Conservation (phyloP, 2,888 invertebrate genomes). For the Eurytoma adleriae region DNA sequence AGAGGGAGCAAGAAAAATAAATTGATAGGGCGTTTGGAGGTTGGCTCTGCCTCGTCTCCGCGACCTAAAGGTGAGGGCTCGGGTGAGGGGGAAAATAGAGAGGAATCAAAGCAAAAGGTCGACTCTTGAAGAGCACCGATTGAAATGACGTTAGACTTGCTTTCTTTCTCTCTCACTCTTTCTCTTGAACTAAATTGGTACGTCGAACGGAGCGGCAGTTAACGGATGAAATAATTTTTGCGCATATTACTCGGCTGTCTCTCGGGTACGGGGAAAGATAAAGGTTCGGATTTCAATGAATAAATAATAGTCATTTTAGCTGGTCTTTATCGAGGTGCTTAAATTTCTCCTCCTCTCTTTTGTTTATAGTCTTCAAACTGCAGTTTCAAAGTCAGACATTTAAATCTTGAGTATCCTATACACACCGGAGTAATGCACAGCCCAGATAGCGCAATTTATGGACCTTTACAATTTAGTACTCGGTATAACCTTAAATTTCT, state of each 20-base stretch:
- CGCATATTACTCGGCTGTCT: conserved; percentile 17
- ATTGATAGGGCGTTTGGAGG: conserved; percentile 60
- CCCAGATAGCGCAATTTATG: too few relatives aligned
- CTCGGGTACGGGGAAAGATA: conserved; percentile 9
- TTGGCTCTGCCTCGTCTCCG: not conserved
- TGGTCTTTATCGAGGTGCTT: conserved; percentile 14
- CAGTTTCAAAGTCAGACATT: conserved; percentile 3
- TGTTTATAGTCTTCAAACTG: conserved; percentile 21
- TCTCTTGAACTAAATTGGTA: conserved; percentile 30
- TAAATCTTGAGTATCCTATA: conserved; percentile 7
- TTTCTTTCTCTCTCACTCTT: conserved; percentile 21
- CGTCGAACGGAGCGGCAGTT: not conserved
- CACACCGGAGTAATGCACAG: not conserved
- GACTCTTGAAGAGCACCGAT: conserved; percentile 33
- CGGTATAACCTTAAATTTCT: too few relatives aligned
- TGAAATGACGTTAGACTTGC: conserved; percentile 35
- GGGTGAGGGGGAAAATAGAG: conserved; percentile 29
- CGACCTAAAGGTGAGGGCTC: conserved; percentile 56
- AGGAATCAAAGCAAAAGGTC: conserved; percentile 38
- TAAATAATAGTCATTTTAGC: conserved; percentile 7
- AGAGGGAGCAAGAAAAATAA: conserved; percentile 58
- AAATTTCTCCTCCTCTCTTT: conserved; percentile 7
- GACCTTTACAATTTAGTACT: too few relatives aligned
- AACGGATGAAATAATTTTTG: conserved; percentile 14
- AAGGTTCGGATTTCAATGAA: conserved; percentile 15